Base-by-base conservation (phyloP, 2,113 vertebrate species). In the Trinectes maculatus region DNA sequence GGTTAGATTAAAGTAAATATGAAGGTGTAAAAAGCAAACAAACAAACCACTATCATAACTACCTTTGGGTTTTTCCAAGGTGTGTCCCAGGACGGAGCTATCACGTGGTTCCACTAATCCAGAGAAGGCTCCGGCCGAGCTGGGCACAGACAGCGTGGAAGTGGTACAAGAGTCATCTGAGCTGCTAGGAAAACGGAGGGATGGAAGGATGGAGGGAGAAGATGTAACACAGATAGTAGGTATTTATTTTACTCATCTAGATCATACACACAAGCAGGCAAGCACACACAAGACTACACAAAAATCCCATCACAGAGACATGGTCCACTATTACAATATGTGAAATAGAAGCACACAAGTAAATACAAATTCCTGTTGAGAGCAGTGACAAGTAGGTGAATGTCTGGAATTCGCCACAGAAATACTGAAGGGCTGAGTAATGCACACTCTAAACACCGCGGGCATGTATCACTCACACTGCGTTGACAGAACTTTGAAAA, bases 41-140 rank as follows among this genome's bases (percentile, higher is more conserved):
- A 66, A 21, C 31, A 43, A 42, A 9, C 2, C 33, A 44, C 6
- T 19, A 8, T 11, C 5, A 10, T 24, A 11, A 6, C 53, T 28
- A 91, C 91, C 90, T 87, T 71, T 87, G n/a, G 66, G 58, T 36
- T 74, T 47, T 71, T 89, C 87, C 43, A 64, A 46, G 54, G 79
- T 49, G 3, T 62, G 68, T 42, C 43, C 87, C 69, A 84, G 48
- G 46, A 49, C 28, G 22, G 79, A 77, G 25, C 16, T 18, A 39
- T 89, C 74, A 9, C 39, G 65, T 0, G 29, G 77, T 42, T 91
- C 81, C 12, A 74, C 75, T 9, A 59, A 64, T n/a, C 28, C 75
- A 47, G 16, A 84, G 12, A 80, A 55, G 1, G 52, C 77, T 1
- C 79, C 79, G 4, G 83, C 56, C 2, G 92, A 83, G 58, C 88